phyloP scores from a whole-genome alignment of 2,888 invertebrate species.

The Ormia ochracea region DNA sequence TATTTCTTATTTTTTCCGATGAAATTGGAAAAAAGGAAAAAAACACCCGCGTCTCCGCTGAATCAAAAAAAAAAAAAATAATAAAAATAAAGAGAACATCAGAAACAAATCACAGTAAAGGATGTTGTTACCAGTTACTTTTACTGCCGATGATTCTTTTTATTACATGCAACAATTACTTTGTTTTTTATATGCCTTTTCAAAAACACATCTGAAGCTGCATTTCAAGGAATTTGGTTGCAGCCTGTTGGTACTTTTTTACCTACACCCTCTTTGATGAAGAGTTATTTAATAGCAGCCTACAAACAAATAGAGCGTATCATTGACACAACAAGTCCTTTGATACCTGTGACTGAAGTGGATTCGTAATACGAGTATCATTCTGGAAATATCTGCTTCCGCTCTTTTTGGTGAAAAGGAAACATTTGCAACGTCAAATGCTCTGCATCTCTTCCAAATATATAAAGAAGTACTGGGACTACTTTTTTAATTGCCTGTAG shows the following conservation, averaged over 20 bases:
- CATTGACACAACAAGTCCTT: not conserved
- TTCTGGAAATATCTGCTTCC: too few relatives aligned
- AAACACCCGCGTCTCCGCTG: constrained; percentile 60
- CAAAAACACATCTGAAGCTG: not conserved
- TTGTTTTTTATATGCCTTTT: constrained; percentile 2
- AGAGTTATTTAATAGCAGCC: not conserved
- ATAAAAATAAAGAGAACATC: not conserved
- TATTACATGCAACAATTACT: constrained; percentile 57
- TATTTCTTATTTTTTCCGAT: not conserved
- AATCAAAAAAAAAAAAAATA: constrained; percentile 21
- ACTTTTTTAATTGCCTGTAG: too few relatives aligned
- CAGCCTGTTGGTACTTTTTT: constrained; percentile 34
- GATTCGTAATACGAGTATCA: too few relatives aligned
- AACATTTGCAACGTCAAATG: too few relatives aligned
- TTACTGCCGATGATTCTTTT: constrained; percentile 18
- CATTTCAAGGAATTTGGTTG: constrained; percentile 29
- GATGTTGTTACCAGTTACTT: constrained; percentile 19
- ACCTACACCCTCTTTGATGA: constrained; percentile 23
- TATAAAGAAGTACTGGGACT: too few relatives aligned
- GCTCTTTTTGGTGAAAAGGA: too few relatives aligned
- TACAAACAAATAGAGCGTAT: too few relatives aligned
- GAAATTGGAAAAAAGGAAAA: not conserved
- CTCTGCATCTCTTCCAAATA: too few relatives aligned
- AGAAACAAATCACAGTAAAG: not conserved
- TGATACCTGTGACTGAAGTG: not conserved